A percentile compares a stretch with the other conserved stretches of the same genome.
phyloP scores from a whole-genome alignment of 2,797 vertebrate genomes.

The Prionace glauca region DNA sequence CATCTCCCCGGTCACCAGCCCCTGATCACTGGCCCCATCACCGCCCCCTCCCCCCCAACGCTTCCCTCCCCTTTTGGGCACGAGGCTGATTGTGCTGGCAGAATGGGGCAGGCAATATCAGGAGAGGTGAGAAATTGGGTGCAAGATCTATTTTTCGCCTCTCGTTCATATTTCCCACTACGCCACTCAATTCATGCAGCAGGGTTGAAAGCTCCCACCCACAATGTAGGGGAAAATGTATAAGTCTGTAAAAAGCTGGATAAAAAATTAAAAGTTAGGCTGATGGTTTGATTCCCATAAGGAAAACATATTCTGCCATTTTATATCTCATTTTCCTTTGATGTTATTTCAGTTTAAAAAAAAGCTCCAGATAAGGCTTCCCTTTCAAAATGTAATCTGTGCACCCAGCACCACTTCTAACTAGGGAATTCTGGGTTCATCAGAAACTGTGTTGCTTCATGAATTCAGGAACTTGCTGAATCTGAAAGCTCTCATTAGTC shows the following conservation, averaged over 20 bases:
- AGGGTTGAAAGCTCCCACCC: too few relatives aligned
- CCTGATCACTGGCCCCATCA: too few relatives aligned
- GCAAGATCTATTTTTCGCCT: too few relatives aligned
- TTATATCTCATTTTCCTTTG: background rate
- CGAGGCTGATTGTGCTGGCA: too few relatives aligned
- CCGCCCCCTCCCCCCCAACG: too few relatives aligned
- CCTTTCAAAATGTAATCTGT: background rate
- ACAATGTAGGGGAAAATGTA: background rate
- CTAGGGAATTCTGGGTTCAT: background rate
- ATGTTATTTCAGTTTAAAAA: background rate
- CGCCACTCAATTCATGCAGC: too few relatives aligned
- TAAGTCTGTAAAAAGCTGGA: background rate
- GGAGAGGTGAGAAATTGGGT: too few relatives aligned
- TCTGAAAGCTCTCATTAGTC: background rate
- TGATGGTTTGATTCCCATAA: background rate
- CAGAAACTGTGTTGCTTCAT: background rate
- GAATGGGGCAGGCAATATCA: too few relatives aligned
- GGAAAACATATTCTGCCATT: background rate
- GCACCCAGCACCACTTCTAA: background rate
- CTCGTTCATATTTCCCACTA: too few relatives aligned
- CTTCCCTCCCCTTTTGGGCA: too few relatives aligned
- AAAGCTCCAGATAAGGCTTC: background rate
- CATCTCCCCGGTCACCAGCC: too few relatives aligned
- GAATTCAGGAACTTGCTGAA: background rate
- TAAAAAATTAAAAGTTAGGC: background rate